A percentile compares a stretch with the other conserved stretches of the same genome.
Conservation (phyloP, 2,113 vertebrate species). For the Thalassoma bifasciatum region DNA sequence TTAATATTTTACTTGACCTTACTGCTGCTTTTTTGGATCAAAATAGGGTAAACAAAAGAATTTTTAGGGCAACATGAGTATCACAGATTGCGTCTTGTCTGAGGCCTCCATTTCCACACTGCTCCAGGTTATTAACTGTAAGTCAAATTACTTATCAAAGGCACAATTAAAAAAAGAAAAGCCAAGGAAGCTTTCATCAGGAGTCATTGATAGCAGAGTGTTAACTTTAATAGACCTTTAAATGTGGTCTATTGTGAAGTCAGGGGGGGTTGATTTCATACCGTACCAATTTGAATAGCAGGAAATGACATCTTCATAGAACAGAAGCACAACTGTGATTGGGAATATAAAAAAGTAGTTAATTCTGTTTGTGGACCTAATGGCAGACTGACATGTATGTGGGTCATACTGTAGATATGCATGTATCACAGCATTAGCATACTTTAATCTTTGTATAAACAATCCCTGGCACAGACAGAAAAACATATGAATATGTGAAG, state of each 20-base stretch:
- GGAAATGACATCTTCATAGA: background rate
- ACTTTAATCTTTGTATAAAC: slow-evolving; percentile 4
- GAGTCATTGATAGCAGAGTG: background rate
- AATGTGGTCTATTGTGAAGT: background rate
- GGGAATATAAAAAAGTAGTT: background rate
- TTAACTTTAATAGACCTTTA: background rate
- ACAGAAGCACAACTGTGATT: background rate
- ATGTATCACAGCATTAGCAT: slow-evolving; percentile 8
- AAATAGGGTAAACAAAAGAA: no score
- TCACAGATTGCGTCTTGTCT: no score
- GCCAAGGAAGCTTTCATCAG: background rate
- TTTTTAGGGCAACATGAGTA: no score
- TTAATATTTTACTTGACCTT: no score
- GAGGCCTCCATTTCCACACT: no score
- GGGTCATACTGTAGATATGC: background rate
- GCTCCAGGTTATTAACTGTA: no score
- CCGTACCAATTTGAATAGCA: background rate
- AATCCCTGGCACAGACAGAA: background rate
- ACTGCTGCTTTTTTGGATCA: no score
- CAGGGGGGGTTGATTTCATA: background rate
- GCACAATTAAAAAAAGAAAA: no score
- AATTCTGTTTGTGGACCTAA: background rate
- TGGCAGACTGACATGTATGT: background rate
- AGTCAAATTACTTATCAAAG: no score
- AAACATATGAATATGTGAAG: slow-evolving; percentile 19